Base-by-base conservation (phyloP, 2,888 invertebrate genomes). In the Rugalucina vietnamica region DNA sequence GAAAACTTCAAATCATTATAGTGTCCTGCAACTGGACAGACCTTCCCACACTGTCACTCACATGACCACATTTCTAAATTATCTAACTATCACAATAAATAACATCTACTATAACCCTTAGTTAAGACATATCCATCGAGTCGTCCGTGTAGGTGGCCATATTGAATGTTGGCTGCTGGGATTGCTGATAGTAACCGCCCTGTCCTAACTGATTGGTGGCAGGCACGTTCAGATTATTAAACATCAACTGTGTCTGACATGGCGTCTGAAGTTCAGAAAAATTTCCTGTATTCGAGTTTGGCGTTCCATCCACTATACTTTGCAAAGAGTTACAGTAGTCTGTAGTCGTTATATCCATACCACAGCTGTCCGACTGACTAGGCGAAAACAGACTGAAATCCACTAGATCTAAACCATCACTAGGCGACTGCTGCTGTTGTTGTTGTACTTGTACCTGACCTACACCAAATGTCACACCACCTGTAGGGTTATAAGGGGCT, bases 81-180 rank as follows among this genome's bases (percentile, higher is more conserved):
- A n/a, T n/a, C n/a, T n/a, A n/a, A n/a, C n/a, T 65, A 34, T 65
- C 65, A 65, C 65, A 65, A 65, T 34, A 65, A 2, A 12, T 65
- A 65, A 34, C 2, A 32, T n/a, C n/a, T n/a, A n/a, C n/a, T n/a
- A n/a, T n/a, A n/a, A 34, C 32, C 65, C 24, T 60, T 60, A 60
- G 34, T 65, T 81, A 84, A 57, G 84, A 84, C 57, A 84, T 78
- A 60, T 84, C 84, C 84, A 84, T 84, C n/a, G 83, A 74, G 5
- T 72, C 29, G 29, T 81, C 78, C 12, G 74, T 65, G 36, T 70
- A 27, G 4, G 76, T 72, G 60, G 76, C 73, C 76, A 80, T 74
- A 57, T 65, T 80, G 36, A 78, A 84, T 74, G 81, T 24, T 70
- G 77, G 39, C 37, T 84, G 84, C 75, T 72, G 72, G 32, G 34